Conservation (phyloP, 1,140 invertebrate species). For the Cydia strobilella region DNA sequence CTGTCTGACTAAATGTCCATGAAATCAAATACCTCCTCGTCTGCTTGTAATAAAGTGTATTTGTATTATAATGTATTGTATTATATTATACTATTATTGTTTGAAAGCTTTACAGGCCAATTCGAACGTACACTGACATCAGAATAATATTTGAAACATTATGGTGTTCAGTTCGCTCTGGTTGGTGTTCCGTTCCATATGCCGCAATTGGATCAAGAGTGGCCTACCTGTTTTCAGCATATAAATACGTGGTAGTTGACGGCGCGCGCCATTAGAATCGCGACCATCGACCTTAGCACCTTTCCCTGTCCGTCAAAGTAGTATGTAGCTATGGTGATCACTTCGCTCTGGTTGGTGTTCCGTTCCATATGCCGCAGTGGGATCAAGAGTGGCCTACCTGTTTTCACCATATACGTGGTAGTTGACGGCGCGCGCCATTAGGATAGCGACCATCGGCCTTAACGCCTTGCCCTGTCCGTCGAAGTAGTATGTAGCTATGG, state of each 20-base stretch:
- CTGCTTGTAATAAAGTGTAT: no score
- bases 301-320: conserved; percentile 99
- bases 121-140: no score
- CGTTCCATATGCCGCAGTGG: background rate
- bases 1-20: background rate
- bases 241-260: conserved; percentile 94
- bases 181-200: no score
- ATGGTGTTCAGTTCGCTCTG: no score
- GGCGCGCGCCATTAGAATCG: conserved; percentile 94
- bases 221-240: conserved; percentile 89
- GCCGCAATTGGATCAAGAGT: background rate
- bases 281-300: conserved; percentile 95
- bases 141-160: no score
- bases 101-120: no score
- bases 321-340: conserved; percentile 94
- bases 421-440: conserved; percentile 96
- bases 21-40: background rate
- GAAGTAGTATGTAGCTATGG: conserved; percentile 97
- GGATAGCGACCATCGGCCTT: conserved; percentile 93
- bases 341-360: conserved; percentile 89
- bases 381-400: conserved; percentile 79
- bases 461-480: conserved; percentile 97
- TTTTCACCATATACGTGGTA: conserved; percentile 92
- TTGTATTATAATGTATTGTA: no score
- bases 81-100: no score